Base-by-base conservation (phyloP, 2,797 vertebrate genomes). In the Ptychobarbus kaznakovi region DNA sequence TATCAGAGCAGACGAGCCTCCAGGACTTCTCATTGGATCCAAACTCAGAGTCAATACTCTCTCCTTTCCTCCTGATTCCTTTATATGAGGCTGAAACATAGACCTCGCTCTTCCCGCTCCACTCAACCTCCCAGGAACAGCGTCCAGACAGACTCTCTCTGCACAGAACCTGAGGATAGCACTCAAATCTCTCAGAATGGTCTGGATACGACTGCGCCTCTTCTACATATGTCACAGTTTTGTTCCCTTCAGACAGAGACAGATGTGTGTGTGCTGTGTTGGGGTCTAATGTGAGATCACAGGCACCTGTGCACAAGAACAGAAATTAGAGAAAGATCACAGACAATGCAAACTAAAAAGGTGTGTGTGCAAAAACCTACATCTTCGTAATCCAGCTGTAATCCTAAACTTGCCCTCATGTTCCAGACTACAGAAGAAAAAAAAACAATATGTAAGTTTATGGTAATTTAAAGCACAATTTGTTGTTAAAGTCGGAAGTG, bases 51-150 rank as follows among this genome's bases (percentile, higher is more conserved):
- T 51, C 40, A 38, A 79, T 9, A 69, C 38, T 9, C 13, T 0
- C 0, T 75, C 87, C 90, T 81, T 88, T 90, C 58, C 88, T 88
- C 20, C 18, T n/a, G 18, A 87, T 44, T 6, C 65, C 74, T 65
- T 85, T 69, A 75, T 88, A 91, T 15, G 79, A 40, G 15, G 80
- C 80, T 44, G 86, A 87, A 58, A 84, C n/a, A 49, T 10, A 3
- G 16, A 22, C n/a, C 8, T 18, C 42, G 3, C n/a, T 42, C 1
- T 4, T 0, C 6, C 70, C 76, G 16, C 58, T 65, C 83, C 83
- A 84, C 40, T 86, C 88, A n/a, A 85, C 68, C 68, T 87, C 87
- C 81, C 86, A 88, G 61, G 81, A 88, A 72, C 83, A 86, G 79
- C 87, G 66, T 25, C 63, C 68, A 22, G 66, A 74, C 51, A 90